These are phyloP conservation scores for Poeciliopsis turneri DNA, from an alignment of 2,797 vertebrate species.

Conservation along the genomic window DNA sequence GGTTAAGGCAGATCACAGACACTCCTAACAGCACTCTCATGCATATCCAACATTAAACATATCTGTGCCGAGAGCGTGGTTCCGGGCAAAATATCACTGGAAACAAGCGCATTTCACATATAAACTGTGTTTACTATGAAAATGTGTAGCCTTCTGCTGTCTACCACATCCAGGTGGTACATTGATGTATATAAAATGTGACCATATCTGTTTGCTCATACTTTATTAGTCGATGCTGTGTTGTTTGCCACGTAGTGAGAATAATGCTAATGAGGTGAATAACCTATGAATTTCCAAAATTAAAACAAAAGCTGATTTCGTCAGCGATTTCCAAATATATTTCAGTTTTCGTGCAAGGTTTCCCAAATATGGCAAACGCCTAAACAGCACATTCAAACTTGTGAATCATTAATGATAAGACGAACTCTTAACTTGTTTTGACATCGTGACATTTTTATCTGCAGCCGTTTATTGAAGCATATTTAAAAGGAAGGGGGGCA, in stretches of 20 bases:
- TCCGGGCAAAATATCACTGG: conserved; percentile 35
- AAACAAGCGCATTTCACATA: conserved; percentile 36
- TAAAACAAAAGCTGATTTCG: not conserved
- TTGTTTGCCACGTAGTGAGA: not conserved
- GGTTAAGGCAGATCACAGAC: conserved; percentile 61
- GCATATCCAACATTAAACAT: conserved; percentile 56
- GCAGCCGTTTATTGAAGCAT: conserved; percentile 3
- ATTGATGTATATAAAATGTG: conserved; percentile 23
- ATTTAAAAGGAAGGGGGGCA: not conserved
- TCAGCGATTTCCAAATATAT: not conserved
- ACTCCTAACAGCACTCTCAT: conserved; percentile 50
- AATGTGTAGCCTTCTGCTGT: conserved; percentile 42
- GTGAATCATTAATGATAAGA: conserved; percentile 4
- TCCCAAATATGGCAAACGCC: not conserved
- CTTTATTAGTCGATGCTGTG: not conserved
- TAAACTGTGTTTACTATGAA: conserved; percentile 49
- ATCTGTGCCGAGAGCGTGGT: conserved; percentile 48
- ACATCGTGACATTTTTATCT: conserved; percentile 10
- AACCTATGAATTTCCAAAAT: not conserved
- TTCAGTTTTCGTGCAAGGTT: not conserved
- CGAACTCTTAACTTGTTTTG: conserved; percentile 7
- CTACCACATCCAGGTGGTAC: conserved; percentile 9
- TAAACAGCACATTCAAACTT: not conserved
- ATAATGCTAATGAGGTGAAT: not conserved
- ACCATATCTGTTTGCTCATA: conserved; percentile 18